Evolutionary conservation across 2,888 invertebrate genomes (phyloP).

Genomic region (Lobophora halterata): DNA sequence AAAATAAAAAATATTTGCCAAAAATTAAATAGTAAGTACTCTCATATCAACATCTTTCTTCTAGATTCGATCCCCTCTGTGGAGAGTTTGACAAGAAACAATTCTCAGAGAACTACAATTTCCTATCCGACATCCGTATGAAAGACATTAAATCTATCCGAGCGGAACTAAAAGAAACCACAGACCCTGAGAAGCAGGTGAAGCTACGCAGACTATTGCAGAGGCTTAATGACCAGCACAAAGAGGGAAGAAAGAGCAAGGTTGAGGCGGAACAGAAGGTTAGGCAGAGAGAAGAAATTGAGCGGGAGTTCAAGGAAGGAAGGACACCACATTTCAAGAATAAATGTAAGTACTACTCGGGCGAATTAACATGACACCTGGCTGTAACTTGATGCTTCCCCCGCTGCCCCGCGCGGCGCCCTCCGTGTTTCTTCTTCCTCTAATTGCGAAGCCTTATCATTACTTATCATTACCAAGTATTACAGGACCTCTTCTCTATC

Average conservation of each 20-base stretch:
- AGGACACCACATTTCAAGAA: constrained; percentile 85
- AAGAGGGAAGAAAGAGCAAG: constrained; percentile 80
- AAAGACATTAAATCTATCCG: constrained; percentile 85
- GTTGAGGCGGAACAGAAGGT: constrained; percentile 77
- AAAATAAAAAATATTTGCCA: too few relatives aligned
- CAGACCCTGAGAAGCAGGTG: constrained; percentile 82
- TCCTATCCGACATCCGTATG: constrained; percentile 85
- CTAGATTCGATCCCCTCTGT: constrained; percentile 91
- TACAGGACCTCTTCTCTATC: too few relatives aligned
- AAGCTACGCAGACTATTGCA: constrained; percentile 87
- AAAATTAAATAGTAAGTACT: too few relatives aligned
- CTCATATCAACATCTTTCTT: too few relatives aligned
- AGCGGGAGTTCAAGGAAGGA: constrained; percentile 82
- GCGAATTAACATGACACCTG: too few relatives aligned
- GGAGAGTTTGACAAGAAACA: constrained; percentile 88
- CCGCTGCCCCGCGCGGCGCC: too few relatives aligned
- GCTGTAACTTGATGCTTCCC: too few relatives aligned
- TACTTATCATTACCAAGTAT: too few relatives aligned
- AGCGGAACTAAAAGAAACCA: constrained; percentile 81
- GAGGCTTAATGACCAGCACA: constrained; percentile 89
- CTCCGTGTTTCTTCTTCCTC: too few relatives aligned
- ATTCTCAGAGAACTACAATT: constrained; percentile 89
- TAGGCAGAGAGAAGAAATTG: constrained; percentile 76
- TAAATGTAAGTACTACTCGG: constrained; percentile 72
- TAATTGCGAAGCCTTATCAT: too few relatives aligned